These are phyloP conservation scores for Champsocephalus esox DNA, from an alignment of 2,797 vertebrate species.

Conservation along the genomic window DNA sequence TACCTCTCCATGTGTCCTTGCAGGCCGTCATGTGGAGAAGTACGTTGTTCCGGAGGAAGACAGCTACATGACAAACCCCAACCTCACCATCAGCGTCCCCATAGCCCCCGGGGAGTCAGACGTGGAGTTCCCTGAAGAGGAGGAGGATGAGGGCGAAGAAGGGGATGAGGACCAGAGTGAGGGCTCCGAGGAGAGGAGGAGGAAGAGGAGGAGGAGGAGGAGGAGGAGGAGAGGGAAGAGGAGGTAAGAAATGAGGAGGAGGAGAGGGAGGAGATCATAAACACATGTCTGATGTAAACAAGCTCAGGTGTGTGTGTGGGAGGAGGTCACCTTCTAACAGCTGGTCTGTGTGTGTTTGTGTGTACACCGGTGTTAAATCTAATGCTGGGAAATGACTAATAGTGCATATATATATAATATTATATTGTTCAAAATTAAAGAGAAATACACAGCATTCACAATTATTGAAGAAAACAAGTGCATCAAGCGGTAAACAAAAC, in stretches of 20 bases:
- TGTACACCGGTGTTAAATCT: not conserved
- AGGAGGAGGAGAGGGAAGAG: constrained; percentile 47
- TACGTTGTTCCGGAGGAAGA: constrained; percentile 83
- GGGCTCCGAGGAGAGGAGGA: constrained; percentile 52
- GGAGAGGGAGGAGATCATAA: not conserved
- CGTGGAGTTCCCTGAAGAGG: constrained; percentile 89
- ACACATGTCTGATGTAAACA: constrained; percentile 20
- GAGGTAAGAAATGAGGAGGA: not conserved
- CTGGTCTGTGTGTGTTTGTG: constrained; percentile 19
- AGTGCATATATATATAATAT: no score
- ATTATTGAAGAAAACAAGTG: no score
- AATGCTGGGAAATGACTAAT: not conserved
- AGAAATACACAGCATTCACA: no score
- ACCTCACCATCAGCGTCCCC: constrained; percentile 91
- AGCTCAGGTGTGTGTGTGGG: constrained; percentile 47
- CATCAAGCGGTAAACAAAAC: no score
- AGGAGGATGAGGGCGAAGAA: constrained; percentile 88
- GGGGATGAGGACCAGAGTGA: constrained; percentile 78
- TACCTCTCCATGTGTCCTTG: not conserved
- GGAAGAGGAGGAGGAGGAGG: constrained; percentile 56
- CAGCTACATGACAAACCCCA: constrained; percentile 89
- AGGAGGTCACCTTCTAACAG: constrained; percentile 27
- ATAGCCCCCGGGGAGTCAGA: constrained; percentile 95
- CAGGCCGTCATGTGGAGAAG: constrained; percentile 79
- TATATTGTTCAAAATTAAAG: no score